Conservation (phyloP, 2,888 invertebrate species). For the Erynnis tages region DNA sequence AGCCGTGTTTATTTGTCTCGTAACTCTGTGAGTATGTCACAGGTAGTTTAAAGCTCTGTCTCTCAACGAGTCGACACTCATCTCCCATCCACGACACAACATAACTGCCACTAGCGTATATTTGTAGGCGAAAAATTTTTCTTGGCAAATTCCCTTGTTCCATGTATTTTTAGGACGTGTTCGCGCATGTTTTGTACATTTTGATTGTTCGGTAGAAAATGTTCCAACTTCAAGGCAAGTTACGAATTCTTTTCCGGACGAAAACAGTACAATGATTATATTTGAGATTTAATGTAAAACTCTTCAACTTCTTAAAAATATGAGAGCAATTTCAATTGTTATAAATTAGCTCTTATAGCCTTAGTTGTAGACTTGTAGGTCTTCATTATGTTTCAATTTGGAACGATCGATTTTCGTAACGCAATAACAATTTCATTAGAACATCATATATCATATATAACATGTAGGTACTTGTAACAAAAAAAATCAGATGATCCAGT, state of each 20-base stretch:
- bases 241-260: background rate
- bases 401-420: too few species aligned
- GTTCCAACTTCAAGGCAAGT: constrained; percentile 15
- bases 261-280: background rate
- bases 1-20: constrained; percentile 3
- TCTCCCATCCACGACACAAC: constrained; percentile 27
- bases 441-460: too few species aligned
- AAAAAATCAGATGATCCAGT: too few species aligned
- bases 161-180: constrained; percentile 38
- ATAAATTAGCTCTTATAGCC: too few species aligned
- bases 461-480: too few species aligned
- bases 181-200: constrained; percentile 35
- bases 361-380: background rate
- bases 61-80: constrained; percentile 30
- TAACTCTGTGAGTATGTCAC: constrained; percentile 19
- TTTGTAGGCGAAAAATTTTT: constrained; percentile 35
- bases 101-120: constrained; percentile 25
- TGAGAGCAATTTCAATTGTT: too few species aligned
- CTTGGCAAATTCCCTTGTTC: constrained; percentile 41
- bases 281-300: too few species aligned
- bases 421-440: too few species aligned
- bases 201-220: constrained; percentile 34
- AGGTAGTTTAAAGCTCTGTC: constrained; percentile 21
- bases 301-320: too few species aligned
- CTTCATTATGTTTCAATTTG: too few species aligned